Evolutionary conservation across 2,888 invertebrate species (phyloP), one percentile per base, ranked within the genome.

Genomic region (Chloroclystis v-ata): DNA sequence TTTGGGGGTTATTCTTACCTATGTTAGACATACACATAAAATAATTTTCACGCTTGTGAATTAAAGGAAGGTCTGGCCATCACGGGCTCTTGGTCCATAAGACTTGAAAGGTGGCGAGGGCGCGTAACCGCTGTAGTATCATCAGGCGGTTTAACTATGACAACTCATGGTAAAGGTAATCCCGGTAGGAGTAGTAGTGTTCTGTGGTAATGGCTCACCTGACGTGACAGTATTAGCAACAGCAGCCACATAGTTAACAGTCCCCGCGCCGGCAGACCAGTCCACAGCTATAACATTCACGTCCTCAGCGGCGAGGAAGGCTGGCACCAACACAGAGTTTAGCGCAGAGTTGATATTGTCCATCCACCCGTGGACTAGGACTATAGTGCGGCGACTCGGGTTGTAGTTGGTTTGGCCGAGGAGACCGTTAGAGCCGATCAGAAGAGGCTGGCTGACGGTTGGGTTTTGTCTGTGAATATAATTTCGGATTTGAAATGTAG

Each of bases 331-430:
- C 0, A 67, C 62, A 0, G 52, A 46, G 47, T 72, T 71, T 39
- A 68, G 43, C 7, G 59, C 60, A 5, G 67, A 53, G 0, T 60
- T 57, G 0, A 56, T 68, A 8, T 1, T 35, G 11, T 35, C 35
- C 35, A 35, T 1, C 75, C 76, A 78, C 0, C 78, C 78, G 33
- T 78, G 78, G 0, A 75, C 7, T 0, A 77, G 54, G 0, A 78
- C 12, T 0, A 73, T 42, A 0, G 76, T 77, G 4, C 73, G 61
- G 0, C 68, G 57, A 0, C 13, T 25, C 0, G 69, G 4, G 26
- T 63, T 54, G 57, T 63, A 76, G 60, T 75, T 71, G 0, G 75
- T 70, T 1, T 49, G 10, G 0, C 60, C 56, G 0, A 78, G 59
- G 0, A 69, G 61, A 1, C 57, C 61, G 0, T 39, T 45, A 1